These are phyloP conservation scores for Cisticola juncidis DNA, from an alignment of 2,113 vertebrate species.

Conservation along the genomic window DNA sequence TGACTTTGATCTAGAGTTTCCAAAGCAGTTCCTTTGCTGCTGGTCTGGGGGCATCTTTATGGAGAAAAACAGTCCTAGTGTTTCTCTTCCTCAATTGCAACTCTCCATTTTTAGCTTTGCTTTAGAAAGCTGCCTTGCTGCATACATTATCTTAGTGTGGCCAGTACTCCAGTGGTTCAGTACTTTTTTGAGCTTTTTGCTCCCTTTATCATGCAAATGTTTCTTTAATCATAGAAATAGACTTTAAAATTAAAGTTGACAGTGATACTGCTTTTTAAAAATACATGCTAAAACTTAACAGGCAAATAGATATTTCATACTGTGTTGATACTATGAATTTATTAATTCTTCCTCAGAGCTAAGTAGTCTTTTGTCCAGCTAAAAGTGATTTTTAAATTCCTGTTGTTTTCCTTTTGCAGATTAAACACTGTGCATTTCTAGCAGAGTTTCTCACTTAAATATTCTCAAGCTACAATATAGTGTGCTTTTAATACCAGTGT, in stretches of 20 bases:
- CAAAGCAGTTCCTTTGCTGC: neutral
- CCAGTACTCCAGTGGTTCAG: neutral
- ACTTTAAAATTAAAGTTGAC: neutral
- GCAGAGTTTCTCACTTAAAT: neutral
- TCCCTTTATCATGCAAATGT: neutral
- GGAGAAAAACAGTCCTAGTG: neutral
- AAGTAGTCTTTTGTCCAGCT: neutral
- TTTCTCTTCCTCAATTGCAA: neutral
- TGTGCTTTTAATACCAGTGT: neutral
- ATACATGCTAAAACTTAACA: neutral
- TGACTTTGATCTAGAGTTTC: neutral
- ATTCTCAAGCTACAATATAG: neutral
- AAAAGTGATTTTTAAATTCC: neutral
- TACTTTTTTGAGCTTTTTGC: neutral
- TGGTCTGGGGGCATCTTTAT: neutral
- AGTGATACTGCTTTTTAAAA: neutral
- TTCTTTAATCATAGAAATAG: neutral
- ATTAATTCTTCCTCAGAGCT: neutral
- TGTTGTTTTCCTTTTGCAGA: neutral
- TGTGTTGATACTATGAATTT: neutral
- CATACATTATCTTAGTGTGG: fast-evolving
- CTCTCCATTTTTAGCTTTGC: neutral
- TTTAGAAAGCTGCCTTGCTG: neutral
- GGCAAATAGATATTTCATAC: neutral
- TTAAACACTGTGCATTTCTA: neutral